These are phyloP conservation scores for Hetaerina americana DNA, from an alignment of 1,140 invertebrate species.

Conservation along the genomic window DNA sequence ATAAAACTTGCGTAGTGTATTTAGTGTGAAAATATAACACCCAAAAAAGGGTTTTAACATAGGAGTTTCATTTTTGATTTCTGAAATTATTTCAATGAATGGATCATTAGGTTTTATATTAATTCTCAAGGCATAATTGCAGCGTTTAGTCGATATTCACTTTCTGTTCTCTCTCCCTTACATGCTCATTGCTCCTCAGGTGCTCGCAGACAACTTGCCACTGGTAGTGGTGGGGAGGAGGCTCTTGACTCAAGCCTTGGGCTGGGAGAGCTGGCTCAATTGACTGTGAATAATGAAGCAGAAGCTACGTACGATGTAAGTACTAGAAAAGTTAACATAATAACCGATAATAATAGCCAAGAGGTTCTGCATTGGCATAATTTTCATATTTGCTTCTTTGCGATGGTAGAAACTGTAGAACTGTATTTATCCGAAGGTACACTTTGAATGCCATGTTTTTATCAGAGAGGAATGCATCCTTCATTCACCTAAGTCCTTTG, in stretches of 20 bases:
- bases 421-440: too few relatives aligned
- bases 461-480: too few relatives aligned
- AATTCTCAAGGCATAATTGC: too few relatives aligned
- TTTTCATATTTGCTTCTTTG: neutral
- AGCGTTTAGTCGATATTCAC: constrained; percentile 7
- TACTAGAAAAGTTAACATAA: constrained; percentile 8
- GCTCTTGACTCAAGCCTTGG: constrained; percentile 68
- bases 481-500: too few relatives aligned
- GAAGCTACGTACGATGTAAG: constrained; percentile 81
- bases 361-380: neutral
- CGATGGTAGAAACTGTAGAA: constrained; percentile 5
- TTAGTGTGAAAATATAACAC: too few relatives aligned
- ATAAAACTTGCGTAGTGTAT: too few relatives aligned
- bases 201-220: neutral
- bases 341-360: neutral
- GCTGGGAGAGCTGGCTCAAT: constrained; percentile 86
- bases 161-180: neutral
- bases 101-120: too few relatives aligned
- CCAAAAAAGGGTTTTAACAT: too few relatives aligned
- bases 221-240: constrained; percentile 41
- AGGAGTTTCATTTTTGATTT: too few relatives aligned
- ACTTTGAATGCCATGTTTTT: too few relatives aligned
- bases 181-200: neutral
- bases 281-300: constrained; percentile 93
- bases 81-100: too few relatives aligned